These are phyloP conservation scores for Lucilia sericata DNA, from an alignment of 1,140 invertebrate genomes.

Conservation along the genomic window DNA sequence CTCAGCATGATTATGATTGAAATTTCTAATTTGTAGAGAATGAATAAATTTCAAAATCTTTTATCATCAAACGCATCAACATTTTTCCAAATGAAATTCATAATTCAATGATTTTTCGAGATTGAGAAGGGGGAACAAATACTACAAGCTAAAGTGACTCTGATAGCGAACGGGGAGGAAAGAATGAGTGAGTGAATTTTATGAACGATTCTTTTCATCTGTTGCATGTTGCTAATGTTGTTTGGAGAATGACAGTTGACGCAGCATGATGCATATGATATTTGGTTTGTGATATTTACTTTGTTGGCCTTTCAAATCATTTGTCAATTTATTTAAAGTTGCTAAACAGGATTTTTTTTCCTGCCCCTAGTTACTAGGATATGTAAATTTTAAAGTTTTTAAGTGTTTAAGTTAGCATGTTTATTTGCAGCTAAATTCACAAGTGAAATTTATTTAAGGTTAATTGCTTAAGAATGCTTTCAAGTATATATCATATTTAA, in stretches of 20 bases:
- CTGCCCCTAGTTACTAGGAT: neutral
- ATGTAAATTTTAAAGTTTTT: neutral
- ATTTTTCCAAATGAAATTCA: neutral
- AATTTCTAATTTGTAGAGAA: conserved; percentile 14
- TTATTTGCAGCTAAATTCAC: neutral
- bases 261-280: conserved; percentile 18
- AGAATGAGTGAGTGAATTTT: neutral
- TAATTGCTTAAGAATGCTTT: conserved; percentile 17
- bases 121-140: neutral
- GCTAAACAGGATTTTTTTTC: neutral
- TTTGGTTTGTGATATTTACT: neutral
- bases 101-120: neutral
- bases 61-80: neutral
- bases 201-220: neutral
- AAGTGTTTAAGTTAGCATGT: neutral
- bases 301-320: conserved; percentile 23
- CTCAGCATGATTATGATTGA: conserved; percentile 3
- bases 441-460: conserved; percentile 25
- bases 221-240: conserved; percentile 22
- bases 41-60: neutral
- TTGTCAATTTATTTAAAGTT: conserved; percentile 28
- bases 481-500: neutral
- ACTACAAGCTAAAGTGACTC: too few species aligned
- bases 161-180: too few species aligned
- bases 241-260: conserved; percentile 33